Conservation (phyloP, 2,113 vertebrate species). For the Oenanthe melanoleuca region DNA sequence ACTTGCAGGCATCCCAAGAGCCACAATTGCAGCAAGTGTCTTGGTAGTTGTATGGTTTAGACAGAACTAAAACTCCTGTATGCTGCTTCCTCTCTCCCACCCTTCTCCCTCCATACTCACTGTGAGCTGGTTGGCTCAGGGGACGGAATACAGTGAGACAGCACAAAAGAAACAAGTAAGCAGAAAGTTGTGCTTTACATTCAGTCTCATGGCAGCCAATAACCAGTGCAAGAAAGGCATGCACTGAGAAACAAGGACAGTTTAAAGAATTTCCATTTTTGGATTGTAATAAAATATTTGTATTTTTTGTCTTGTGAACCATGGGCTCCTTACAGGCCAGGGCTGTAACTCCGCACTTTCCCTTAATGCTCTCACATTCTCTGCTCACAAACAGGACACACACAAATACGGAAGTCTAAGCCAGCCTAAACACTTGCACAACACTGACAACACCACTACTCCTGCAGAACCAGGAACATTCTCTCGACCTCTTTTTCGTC, state of each 20-base stretch:
- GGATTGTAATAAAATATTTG: neutral
- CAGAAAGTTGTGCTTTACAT: neutral
- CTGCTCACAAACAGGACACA: neutral
- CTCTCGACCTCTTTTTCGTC: neutral
- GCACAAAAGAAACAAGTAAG: neutral
- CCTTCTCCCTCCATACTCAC: neutral
- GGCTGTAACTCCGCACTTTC: neutral
- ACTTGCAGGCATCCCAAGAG: constrained; percentile 8
- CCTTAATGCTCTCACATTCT: neutral
- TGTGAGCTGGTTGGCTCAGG: neutral
- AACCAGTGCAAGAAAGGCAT: neutral
- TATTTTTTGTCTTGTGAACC: neutral
- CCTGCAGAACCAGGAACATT: neutral
- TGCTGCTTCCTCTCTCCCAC: neutral
- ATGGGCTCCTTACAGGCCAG: neutral
- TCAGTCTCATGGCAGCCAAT: neutral
- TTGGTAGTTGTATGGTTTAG: neutral
- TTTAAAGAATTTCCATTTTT: neutral
- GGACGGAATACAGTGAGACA: neutral
- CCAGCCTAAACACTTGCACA: neutral
- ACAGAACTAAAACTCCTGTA: neutral
- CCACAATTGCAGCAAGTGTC: constrained; percentile 14
- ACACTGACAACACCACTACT: neutral
- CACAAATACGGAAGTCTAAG: neutral
- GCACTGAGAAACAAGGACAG: neutral